Evolutionary conservation across 2,888 invertebrate genomes (phyloP), one percentile per base, ranked within the genome.

Genomic region (Odontomyia ornata): DNA sequence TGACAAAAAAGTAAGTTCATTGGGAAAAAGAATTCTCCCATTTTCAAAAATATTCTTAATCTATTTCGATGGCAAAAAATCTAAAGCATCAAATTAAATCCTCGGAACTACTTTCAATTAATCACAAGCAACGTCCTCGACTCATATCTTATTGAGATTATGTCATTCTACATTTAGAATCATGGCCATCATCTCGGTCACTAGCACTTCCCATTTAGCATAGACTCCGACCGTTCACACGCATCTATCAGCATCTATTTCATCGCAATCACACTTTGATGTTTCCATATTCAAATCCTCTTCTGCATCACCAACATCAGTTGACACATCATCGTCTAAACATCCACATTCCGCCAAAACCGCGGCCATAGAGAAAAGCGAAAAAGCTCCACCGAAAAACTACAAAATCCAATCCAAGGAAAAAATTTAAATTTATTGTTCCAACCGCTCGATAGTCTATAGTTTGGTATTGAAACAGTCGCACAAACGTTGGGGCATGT

Each of bases 121-220:
- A 65, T 65, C 23, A 18, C 21, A n/a, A 18, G 43, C 43, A 43
- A 65, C 13, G 36, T 65, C 43, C 64, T 23, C 64, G 30, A 5
- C 13, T 65, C 65, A 62, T 15, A 65, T 65, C 65, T 43, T 36
- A 30, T 65, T 65, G 15, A n/a, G 43, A 65, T 65, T 65, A 65
- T 65, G 65, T 65, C 65, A 65, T 65, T 65, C 65, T 65, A 65
- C 21, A 43, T 65, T 65, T 65, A 65, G 65, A 65, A 65, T 65
- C 65, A 65, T 30, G 65, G 65, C 62, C 62, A 36, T 52, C 52
- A 65, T 30, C 43, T 65, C 36, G 27, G 62, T 27, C 62, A 62
- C n/a, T 9, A 52, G 52, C 52, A 36, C 9, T 36, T 36, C 9
- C 52, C 18, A 25, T 18, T 60, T 60, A 60, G 23, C 60, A 13